Conservation (phyloP, 2,797 vertebrate species). For the Geotrypetes seraphini region DNA sequence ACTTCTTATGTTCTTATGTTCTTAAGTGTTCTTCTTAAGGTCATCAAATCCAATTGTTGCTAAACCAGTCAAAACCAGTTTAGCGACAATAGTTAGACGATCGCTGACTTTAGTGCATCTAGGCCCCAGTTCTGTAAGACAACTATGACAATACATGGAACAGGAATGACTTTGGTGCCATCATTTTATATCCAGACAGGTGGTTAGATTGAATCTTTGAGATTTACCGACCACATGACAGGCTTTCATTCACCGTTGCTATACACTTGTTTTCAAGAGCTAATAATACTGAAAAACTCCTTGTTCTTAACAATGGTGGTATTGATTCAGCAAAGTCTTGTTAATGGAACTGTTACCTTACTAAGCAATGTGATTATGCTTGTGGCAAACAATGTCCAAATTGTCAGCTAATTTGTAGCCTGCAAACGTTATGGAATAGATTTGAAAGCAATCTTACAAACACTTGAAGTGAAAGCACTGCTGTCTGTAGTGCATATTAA, state of each 20-base stretch:
- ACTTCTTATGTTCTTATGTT: too few species aligned
- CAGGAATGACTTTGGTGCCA: constrained; percentile 26
- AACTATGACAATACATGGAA: constrained; percentile 21
- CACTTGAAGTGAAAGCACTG: constrained; percentile 5
- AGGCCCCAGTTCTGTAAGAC: neutral
- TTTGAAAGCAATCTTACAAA: neutral
- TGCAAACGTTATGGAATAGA: constrained; percentile 2
- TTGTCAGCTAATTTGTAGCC: constrained; percentile 11
- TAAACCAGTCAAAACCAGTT: too few species aligned
- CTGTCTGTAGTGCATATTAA: neutral
- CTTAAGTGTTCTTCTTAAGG: too few species aligned
- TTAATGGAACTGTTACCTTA: constrained; percentile 30
- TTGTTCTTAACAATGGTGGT: constrained; percentile 39
- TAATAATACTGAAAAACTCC: constrained; percentile 30
- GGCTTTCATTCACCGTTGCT: constrained; percentile 23
- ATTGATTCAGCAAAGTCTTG: constrained; percentile 36
- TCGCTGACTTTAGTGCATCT: too few species aligned
- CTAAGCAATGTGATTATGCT: constrained; percentile 10
- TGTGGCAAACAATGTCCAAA: constrained; percentile 7
- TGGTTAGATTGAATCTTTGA: constrained; percentile 44
- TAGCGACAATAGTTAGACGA: too few species aligned
- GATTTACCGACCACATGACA: constrained; percentile 45
- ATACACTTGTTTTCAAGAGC: constrained; percentile 29
- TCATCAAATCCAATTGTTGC: too few species aligned
- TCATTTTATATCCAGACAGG: constrained; percentile 28